phyloP scores from a whole-genome alignment of 2,113 vertebrate genomes.

The Helogale parvula region DNA sequence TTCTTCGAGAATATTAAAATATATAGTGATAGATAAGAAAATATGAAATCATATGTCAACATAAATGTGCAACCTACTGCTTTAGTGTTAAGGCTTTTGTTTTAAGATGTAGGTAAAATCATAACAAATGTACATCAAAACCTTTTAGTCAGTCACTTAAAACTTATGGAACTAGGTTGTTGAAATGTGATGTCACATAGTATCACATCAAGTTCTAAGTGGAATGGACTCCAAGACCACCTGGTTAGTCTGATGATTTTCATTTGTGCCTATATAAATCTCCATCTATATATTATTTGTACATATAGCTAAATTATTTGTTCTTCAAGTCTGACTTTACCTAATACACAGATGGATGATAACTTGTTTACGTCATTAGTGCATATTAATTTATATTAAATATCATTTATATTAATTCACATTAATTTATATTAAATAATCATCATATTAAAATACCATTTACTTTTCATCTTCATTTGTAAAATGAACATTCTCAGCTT shows the following conservation, averaged over 20 bases:
- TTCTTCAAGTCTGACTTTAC: not conserved
- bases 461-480: not conserved
- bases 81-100: not conserved
- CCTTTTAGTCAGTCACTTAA: not conserved
- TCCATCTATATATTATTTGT: not conserved
- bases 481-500: not conserved
- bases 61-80: not conserved
- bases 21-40: not conserved
- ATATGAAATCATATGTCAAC: not conserved
- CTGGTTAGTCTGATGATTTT: not conserved
- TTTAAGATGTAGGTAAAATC: not conserved
- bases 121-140: not conserved
- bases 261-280: not conserved
- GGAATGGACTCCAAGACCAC: not conserved
- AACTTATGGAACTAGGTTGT: not conserved
- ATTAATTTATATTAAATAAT: too few relatives aligned
- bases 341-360: not conserved
- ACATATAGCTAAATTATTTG: not conserved
- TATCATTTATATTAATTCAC: too few relatives aligned
- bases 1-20: not conserved
- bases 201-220: not conserved
- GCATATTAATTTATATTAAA: not conserved
- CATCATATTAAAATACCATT: not conserved
- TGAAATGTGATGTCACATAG: not conserved
- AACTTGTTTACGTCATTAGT: not conserved